Conservation (phyloP, 2,113 vertebrate genomes). For the Serinus canaria region DNA sequence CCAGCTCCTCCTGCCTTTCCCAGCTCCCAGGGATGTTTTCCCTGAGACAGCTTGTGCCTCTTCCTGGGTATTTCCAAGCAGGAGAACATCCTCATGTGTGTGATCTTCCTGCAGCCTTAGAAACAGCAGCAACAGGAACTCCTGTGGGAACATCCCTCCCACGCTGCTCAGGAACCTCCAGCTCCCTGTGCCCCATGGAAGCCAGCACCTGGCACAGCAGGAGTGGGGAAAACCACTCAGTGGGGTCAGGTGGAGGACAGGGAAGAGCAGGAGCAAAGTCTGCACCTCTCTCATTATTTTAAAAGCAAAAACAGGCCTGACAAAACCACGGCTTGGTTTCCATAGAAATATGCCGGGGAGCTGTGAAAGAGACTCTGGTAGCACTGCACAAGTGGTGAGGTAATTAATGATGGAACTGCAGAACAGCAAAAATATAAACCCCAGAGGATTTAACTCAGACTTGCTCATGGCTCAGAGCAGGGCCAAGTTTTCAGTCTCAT, state of each 20-base stretch:
- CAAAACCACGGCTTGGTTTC: not conserved
- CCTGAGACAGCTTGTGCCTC: not conserved
- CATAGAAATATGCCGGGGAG: conserved; percentile 34
- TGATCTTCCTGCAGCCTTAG: not conserved
- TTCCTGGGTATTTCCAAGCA: not conserved
- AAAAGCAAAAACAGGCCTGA: not conserved
- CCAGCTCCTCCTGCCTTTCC: not conserved
- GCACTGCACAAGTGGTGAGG: not conserved
- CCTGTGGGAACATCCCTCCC: not conserved
- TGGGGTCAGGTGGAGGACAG: not conserved
- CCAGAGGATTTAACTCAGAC: not conserved
- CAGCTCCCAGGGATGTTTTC: not conserved
- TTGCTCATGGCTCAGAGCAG: not conserved
- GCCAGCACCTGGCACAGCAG: not conserved
- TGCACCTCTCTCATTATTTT: not conserved
- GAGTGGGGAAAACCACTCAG: not conserved
- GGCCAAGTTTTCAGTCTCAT: not conserved
- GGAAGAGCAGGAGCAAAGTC: not conserved
- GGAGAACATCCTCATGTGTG: not conserved
- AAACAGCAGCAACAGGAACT: not conserved
- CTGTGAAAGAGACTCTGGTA: not conserved
- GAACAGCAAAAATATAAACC: not conserved
- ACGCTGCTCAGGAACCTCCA: not conserved
- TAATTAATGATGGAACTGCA: conserved; percentile 30
- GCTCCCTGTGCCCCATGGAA: not conserved